These are phyloP conservation scores for Apteryx owenii DNA, from an alignment of 2,113 vertebrate species.

Conservation along the genomic window DNA sequence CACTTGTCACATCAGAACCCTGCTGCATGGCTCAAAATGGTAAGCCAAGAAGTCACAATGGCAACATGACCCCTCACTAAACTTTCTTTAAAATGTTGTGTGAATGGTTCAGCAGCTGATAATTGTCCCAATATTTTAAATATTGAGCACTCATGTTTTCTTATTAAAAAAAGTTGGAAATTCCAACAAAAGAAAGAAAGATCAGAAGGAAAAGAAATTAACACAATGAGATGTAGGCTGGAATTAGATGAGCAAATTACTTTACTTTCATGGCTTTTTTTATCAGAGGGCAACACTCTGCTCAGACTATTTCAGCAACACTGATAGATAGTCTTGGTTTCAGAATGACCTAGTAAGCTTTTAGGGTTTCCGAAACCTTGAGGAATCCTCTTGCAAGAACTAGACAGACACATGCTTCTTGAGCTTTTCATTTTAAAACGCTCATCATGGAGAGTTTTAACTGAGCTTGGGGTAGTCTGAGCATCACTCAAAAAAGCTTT, in stretches of 20 bases:
- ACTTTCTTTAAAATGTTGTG: not conserved
- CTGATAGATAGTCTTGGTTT: not conserved
- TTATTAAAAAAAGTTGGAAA: not conserved
- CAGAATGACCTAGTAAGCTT: not conserved
- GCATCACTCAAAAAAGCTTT: not conserved
- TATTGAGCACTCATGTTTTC: rapidly evolving
- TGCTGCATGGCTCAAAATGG: not conserved
- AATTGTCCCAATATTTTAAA: not conserved
- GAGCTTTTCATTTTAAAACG: not conserved
- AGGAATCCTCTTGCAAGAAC: not conserved
- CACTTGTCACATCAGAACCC: not conserved
- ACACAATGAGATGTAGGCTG: not conserved
- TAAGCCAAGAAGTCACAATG: not conserved
- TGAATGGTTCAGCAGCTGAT: not conserved
- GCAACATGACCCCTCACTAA: not conserved
- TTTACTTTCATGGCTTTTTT: not conserved
- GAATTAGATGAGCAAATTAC: not conserved
- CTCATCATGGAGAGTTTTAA: not conserved
- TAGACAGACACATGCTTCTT: not conserved
- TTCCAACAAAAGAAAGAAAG: not conserved
- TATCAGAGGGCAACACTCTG: not conserved
- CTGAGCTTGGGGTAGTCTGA: not conserved
- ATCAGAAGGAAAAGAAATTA: not conserved
- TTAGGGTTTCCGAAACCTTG: not conserved
- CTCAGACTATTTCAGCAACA: not conserved